Conservation (phyloP, 2,888 invertebrate species). For the Acanthosoma haemorrhoidale region DNA sequence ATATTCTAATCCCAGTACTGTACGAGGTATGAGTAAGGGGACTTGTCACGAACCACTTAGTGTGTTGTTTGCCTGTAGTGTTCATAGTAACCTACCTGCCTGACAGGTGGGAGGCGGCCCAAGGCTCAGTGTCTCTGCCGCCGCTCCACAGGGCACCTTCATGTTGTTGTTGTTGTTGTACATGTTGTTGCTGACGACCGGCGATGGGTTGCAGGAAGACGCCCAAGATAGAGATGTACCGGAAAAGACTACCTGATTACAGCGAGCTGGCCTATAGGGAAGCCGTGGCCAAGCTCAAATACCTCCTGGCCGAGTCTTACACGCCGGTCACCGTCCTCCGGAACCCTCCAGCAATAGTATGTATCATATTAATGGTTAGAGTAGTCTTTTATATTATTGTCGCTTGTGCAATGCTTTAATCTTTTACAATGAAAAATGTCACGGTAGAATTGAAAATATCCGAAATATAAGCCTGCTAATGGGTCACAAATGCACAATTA, state of each 20-base stretch:
- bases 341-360: neutral
- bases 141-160: neutral
- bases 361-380: too few relatives aligned
- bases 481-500: too few relatives aligned
- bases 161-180: neutral
- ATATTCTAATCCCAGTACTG: too few relatives aligned
- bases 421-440: too few relatives aligned
- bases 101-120: neutral
- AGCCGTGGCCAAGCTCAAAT: slow-evolving; percentile 71
- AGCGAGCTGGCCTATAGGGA: slow-evolving; percentile 80
- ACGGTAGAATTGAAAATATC: too few relatives aligned
- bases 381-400: too few relatives aligned
- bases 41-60: too few relatives aligned
- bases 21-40: too few relatives aligned
- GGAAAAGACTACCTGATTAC: slow-evolving; percentile 61
- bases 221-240: slow-evolving; percentile 51
- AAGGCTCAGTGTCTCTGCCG: neutral
- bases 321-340: slow-evolving; percentile 31
- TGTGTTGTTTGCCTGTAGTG: neutral
- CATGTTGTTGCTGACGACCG: neutral
- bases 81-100: neutral
- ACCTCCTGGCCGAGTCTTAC: slow-evolving; percentile 71
- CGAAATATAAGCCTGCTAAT: too few relatives aligned
- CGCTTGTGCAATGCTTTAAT: too few relatives aligned
- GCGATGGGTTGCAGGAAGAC: slow-evolving; percentile 36